Evolutionary conservation across 2,113 vertebrate genomes (phyloP).

Genomic region (Hystrix brachyura): DNA sequence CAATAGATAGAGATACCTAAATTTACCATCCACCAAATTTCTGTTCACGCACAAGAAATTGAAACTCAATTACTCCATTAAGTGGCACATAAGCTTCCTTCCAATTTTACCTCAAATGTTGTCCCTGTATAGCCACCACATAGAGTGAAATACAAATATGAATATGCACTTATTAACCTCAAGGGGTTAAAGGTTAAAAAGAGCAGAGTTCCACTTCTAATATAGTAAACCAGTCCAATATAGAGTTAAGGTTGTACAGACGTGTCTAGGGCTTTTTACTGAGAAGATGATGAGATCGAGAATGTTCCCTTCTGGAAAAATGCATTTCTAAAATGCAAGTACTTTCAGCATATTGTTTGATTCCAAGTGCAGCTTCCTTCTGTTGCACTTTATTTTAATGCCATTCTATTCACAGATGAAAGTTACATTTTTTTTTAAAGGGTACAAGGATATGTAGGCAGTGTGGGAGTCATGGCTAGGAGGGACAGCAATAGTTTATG

Average conservation of each 20-base stretch:
- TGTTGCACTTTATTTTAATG: background rate
- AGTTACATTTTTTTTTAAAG: background rate
- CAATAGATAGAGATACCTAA: conserved; percentile 3
- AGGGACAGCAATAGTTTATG: conserved; percentile 56
- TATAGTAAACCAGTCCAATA: background rate
- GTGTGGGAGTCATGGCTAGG: background rate
- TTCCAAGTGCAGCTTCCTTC: background rate
- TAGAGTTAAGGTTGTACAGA: background rate
- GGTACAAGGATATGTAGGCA: background rate
- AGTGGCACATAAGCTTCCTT: background rate
- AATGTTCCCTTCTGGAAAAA: conserved; percentile 1
- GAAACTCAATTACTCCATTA: background rate
- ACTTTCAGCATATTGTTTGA: background rate
- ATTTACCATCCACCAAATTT: conserved; percentile 23
- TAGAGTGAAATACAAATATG: background rate
- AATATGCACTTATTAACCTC: background rate
- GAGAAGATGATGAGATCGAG: background rate
- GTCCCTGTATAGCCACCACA: background rate
- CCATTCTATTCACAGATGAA: conserved; percentile 53
- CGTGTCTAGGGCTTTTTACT: background rate
- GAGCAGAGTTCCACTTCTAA: background rate
- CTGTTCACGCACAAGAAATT: conserved; percentile 34
- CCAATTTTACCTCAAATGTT: background rate
- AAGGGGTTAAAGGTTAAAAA: conserved; percentile 1
- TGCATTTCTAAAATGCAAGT: background rate